Conservation (phyloP, 2,888 invertebrate genomes). For the Pachliopta kotzebuea region DNA sequence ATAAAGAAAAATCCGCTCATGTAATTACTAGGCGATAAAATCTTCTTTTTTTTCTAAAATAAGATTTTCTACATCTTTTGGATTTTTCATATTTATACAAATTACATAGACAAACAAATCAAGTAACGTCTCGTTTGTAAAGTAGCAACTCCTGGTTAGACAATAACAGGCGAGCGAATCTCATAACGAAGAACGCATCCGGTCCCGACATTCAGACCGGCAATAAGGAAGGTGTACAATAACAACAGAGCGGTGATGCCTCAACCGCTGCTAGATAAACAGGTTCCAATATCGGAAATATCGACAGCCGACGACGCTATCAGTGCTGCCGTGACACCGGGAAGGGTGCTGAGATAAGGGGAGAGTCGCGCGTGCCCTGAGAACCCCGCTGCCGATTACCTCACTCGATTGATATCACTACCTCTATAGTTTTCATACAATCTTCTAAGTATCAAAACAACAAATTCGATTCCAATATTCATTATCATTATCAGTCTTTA, state of each 20-base stretch:
- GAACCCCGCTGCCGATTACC: slow-evolving; percentile 57
- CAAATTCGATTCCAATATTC: not conserved
- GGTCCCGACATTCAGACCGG: slow-evolving; percentile 29
- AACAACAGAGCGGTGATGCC: slow-evolving; percentile 46
- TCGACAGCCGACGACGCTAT: slow-evolving; percentile 54
- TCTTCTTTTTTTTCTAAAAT: too few relatives aligned
- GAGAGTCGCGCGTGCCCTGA: slow-evolving; percentile 50
- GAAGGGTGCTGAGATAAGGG: slow-evolving; percentile 46
- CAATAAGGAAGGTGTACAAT: slow-evolving; percentile 56
- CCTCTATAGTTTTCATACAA: slow-evolving; percentile 22
- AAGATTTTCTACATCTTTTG: too few relatives aligned
- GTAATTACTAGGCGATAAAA: too few relatives aligned
- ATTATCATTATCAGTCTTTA: not conserved
- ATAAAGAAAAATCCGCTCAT: slow-evolving; percentile 28
- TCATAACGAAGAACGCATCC: slow-evolving; percentile 20
- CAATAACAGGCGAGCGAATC: slow-evolving; percentile 22
- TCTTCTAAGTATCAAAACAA: not conserved
- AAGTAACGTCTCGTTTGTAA: not conserved
- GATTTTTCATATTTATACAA: not conserved
- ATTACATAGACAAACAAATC: slow-evolving; percentile 2
- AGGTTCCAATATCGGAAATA: slow-evolving; percentile 63
- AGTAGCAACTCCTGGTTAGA: not conserved
- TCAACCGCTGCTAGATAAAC: slow-evolving; percentile 60
- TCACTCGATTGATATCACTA: slow-evolving; percentile 42
- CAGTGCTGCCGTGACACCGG: slow-evolving; percentile 50